phyloP scores from a whole-genome alignment of 1,140 invertebrate genomes.

The Pissodes strobi region DNA sequence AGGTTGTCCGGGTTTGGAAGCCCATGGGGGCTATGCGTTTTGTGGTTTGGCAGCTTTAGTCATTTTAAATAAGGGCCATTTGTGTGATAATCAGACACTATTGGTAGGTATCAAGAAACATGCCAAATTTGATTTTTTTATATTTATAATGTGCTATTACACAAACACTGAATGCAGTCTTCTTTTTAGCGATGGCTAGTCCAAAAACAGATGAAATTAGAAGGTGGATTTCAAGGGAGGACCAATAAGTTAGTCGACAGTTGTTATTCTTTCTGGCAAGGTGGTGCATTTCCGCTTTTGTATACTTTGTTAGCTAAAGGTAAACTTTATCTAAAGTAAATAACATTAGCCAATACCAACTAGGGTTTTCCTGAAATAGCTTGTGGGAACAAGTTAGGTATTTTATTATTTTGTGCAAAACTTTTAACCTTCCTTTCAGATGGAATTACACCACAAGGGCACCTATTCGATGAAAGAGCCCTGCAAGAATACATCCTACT shows the following conservation, averaged over 20 bases:
- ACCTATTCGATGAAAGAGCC: slow-evolving; percentile 82
- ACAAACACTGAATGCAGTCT: too few relatives aligned
- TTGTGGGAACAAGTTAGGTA: too few relatives aligned
- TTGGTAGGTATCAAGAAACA: too few relatives aligned
- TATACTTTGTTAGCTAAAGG: slow-evolving; percentile 43
- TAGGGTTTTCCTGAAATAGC: too few relatives aligned
- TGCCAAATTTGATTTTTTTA: too few relatives aligned
- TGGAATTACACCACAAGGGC: slow-evolving; percentile 54
- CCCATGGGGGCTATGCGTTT: slow-evolving; percentile 97
- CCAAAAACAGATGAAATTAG: slow-evolving; percentile 86
- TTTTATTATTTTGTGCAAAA: too few relatives aligned
- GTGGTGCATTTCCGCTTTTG: slow-evolving; percentile 79
- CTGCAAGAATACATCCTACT: slow-evolving; percentile 94
- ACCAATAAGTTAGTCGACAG: slow-evolving; percentile 98
- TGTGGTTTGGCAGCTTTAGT: slow-evolving; percentile 91
- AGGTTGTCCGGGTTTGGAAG: slow-evolving; percentile 92
- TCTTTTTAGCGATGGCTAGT: slow-evolving; percentile 78
- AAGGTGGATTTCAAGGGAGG: slow-evolving; percentile 92
- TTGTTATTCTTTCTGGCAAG: slow-evolving; percentile 99
- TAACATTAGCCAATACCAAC: too few relatives aligned
- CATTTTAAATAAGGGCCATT: slow-evolving; percentile 78
- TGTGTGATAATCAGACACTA: slow-evolving; percentile 78
- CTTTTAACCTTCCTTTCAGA: slow-evolving; percentile 55
- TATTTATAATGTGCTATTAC: too few relatives aligned
- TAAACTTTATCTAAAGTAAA: too few relatives aligned